Base-by-base conservation (phyloP, 1,140 invertebrate species). In the Drosophila quadrilineata region DNA sequence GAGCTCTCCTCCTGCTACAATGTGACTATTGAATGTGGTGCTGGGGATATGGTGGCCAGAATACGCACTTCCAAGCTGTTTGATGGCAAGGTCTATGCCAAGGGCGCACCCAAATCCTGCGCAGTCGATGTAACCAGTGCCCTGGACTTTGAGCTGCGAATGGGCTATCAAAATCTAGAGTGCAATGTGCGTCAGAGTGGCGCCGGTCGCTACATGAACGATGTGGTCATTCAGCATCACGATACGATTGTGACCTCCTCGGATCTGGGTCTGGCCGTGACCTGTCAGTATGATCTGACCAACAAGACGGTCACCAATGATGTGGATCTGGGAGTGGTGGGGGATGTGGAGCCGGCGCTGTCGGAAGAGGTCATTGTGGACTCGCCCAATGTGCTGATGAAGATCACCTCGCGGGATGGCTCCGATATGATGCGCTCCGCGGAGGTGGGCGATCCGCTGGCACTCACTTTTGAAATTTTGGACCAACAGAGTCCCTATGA, bases 1-100 rank as follows among this genome's bases (percentile, higher is more conserved):
- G 97, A 98, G 91, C 91, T 98, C 41, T 95, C 95, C 64, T 97
- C 97, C 3, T 98, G 97, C 89, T 98, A 98, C 92, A 98, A 98
- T 90, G 96, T 98, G 12, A 96, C 95, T 71, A 96, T 98, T 73
- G 96, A 97, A 88, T 98, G 97, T 79, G 92, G 95, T 35, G 95
- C 96, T 1, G 95, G 95, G 36, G 96, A 98, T 87, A 98, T 98
- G 97, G 93, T 97, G 26, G 96, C 97, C 12, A 93, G 93, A 21
- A 97, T 98, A 82, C 95, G 96, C 87, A 98, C 97, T 3, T 97
- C 95, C 52, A 97, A 97, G 89, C 91, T 98, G 3, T 98, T 98
- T 91, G 95, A 96, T 88, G 97, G 97, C 35, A 98, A 98, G 90
- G 95, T 98, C 41, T 98, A 98, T 90, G 96, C 96, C 10, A 98